Base-by-base conservation (phyloP, 2,888 invertebrate genomes). In the Malacosoma neustria region DNA sequence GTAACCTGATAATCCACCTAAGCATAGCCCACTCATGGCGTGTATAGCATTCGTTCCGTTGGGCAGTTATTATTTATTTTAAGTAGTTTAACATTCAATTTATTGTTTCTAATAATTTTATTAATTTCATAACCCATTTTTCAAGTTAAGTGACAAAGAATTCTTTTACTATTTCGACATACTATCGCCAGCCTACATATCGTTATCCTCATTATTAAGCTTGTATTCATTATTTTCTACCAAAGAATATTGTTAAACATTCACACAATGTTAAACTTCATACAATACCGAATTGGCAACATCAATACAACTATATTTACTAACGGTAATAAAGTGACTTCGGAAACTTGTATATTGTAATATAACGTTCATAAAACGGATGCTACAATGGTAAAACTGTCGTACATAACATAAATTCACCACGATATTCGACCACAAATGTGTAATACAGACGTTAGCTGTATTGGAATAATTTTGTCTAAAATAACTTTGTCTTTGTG, bases 101-200 rank as follows among this genome's bases (percentile, higher is more conserved):
- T n/a, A n/a, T n/a, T n/a, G n/a, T 30, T 33, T 14, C 5, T 12
- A 3, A 13, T 30, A 35, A 29, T 11, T 30, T 5, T 35, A 7
- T n/a, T 34, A 15, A 34, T 12, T 12, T 33, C 30, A 34, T 13
- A 33, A 33, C 29, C 14, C 32, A 35, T 35, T 39, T 15, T 38
- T 38, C 22, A 35, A 38, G 29, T 39, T 32, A 29, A 31, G n/a
- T n/a, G n/a, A n/a, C n/a, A n/a, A n/a, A n/a, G n/a, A n/a, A n/a
- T n/a, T n/a, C n/a, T n/a, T n/a, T n/a, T n/a, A n/a, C n/a, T n/a
- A n/a, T n/a, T n/a, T n/a, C n/a, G n/a, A n/a, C n/a, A n/a, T n/a
- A n/a, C n/a, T n/a, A n/a, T n/a, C n/a, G n/a, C n/a, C n/a, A n/a
- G n/a, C n/a, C n/a, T n/a, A n/a, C n/a, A n/a, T n/a, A n/a, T n/a